phyloP scores from a whole-genome alignment of 2,888 invertebrate species.

The Erebia ligea region DNA sequence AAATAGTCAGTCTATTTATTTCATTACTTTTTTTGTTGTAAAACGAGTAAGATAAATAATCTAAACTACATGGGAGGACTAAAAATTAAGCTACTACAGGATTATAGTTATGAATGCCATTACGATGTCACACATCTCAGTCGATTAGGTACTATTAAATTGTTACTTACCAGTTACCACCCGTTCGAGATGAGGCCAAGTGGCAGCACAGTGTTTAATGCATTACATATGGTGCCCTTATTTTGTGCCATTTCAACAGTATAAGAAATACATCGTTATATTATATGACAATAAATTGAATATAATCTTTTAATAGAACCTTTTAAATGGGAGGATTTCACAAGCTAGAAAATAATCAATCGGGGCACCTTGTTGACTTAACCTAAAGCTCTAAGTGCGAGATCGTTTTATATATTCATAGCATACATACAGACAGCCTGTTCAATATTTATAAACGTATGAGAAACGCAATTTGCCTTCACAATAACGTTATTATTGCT shows the following conservation, averaged over 20 bases:
- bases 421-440: slow-evolving; percentile 50
- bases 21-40: no score
- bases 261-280: background rate
- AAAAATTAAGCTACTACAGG: background rate
- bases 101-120: background rate
- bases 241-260: background rate
- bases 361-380: slow-evolving; percentile 35
- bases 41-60: background rate
- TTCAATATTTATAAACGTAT: slow-evolving; percentile 63
- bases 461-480: slow-evolving; percentile 59
- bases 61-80: background rate
- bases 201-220: background rate
- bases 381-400: slow-evolving; percentile 48
- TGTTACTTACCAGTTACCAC: background rate
- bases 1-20: no score
- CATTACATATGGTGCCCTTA: slow-evolving; percentile 1
- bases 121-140: slow-evolving; percentile 5
- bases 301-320: no score
- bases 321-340: background rate
- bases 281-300: no score
- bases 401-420: slow-evolving; percentile 39
- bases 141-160: background rate
- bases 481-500: slow-evolving; percentile 58
- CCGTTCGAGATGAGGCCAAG: slow-evolving; percentile 3
- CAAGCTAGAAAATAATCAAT: slow-evolving; percentile 28